Evolutionary conservation across 2,797 vertebrate genomes (phyloP), one percentile per base, ranked within the genome.

Genomic region (Malacoctenus gilli): DNA sequence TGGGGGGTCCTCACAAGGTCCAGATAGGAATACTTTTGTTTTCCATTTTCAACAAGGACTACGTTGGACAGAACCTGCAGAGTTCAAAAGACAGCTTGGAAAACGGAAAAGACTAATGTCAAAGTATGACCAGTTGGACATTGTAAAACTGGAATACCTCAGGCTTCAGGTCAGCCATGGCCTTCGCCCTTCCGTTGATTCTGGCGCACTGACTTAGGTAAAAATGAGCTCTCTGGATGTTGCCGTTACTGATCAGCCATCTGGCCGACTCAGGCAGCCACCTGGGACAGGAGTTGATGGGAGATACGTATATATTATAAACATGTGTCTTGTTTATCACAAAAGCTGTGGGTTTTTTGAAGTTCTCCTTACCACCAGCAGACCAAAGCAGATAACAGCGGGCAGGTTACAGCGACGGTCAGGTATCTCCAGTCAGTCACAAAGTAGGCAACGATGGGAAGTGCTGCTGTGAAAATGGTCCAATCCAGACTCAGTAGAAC

Each of bases 1-100:
- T 68, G 82, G 0, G 89, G 91, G 0, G 93, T 96, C 68, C 71
- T 92, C 58, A 96, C 83, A 66, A 96, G 88, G 59, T 93, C 93
- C 63, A 94, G 40, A 73, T 92, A 94, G 0, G 93, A 93, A 66
- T 93, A 94, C 18, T 47, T 93, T 38, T 34, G 84, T 4, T 80
- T 59, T 59, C 68, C 44, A 61, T 81, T 42, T 55, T 83, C 78
- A 22, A 79, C 60, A 48, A 73, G 15, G 58, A 81, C 65, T n/a
- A 81, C 63, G 43, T 77, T 81, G n/a, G 70, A 75, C 16, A 87
- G 58, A 60, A 36, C 20, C 85, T 87, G 25, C 25, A 28, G 65
- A n/a, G n/a, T n/a, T n/a, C n/a, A n/a, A n/a, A n/a, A n/a, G n/a
- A n/a, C n/a, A n/a, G n/a, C n/a, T n/a, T n/a, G n/a, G n/a, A 0